These are phyloP conservation scores for Kryptopterus vitreolus DNA, from an alignment of 2,797 vertebrate species.

Conservation along the genomic window DNA sequence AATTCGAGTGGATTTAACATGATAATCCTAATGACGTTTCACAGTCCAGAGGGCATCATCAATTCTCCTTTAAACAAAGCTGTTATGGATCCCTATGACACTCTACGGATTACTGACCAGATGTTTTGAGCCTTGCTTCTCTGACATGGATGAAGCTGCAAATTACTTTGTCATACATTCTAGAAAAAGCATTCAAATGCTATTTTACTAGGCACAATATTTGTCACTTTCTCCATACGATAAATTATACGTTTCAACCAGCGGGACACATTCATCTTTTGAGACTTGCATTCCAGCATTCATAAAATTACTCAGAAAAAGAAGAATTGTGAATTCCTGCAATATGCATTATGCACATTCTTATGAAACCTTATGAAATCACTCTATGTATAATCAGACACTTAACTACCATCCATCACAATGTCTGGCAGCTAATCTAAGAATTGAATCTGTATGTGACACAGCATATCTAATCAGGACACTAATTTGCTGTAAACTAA, in stretches of 20 bases:
- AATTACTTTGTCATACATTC: neutral
- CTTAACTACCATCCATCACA: neutral
- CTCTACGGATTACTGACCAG: slow-evolving; percentile 2
- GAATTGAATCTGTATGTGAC: neutral
- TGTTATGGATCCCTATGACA: slow-evolving; percentile 15
- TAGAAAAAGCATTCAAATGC: neutral
- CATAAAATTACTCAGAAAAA: neutral
- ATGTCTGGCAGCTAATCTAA: neutral
- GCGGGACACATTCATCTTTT: neutral
- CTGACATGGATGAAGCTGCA: neutral
- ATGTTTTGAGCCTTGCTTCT: neutral
- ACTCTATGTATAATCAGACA: neutral
- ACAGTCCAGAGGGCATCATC: neutral
- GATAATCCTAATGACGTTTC: slow-evolving; percentile 4
- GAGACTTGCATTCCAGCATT: neutral
- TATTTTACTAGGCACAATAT: neutral
- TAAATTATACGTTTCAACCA: neutral
- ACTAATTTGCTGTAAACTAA: neutral
- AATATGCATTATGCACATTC: neutral
- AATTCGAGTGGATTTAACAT: neutral
- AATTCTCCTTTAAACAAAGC: slow-evolving; percentile 10
- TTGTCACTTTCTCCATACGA: neutral
- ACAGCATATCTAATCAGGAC: neutral
- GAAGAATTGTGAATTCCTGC: neutral
- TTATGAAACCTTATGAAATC: neutral